Conservation (phyloP, 2,113 vertebrate species). For the Falco punctatus region DNA sequence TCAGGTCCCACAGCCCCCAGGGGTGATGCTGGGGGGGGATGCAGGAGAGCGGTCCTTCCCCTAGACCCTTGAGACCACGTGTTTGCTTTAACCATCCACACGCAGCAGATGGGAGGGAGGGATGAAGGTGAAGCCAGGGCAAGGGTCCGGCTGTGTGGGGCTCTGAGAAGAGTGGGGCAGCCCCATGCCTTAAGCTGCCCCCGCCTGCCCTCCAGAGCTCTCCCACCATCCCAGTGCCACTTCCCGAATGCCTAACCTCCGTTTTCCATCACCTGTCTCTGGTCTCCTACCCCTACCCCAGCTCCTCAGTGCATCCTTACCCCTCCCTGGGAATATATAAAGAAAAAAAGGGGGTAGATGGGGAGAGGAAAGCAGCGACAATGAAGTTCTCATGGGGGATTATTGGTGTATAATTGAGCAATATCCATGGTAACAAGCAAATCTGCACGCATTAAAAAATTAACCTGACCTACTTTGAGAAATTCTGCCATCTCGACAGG, state of each 20-base stretch:
- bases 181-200: not conserved
- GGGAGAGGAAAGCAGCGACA: not conserved
- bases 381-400: slow-evolving; percentile 46
- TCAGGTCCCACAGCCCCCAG: accelerated
- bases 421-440: slow-evolving; percentile 73
- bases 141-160: not conserved
- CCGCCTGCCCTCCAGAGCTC: not conserved
- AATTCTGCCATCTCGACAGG: not conserved
- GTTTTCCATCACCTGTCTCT: not conserved
- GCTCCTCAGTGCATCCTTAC: accelerated
- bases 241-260: not conserved
- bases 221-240: not conserved
- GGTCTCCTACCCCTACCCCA: not conserved
- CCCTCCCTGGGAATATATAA: not conserved
- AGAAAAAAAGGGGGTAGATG: not conserved
- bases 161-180: not conserved
- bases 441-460: slow-evolving; percentile 36
- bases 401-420: slow-evolving; percentile 69
- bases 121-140: not conserved
- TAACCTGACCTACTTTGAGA: slow-evolving; percentile 72
- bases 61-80: not conserved
- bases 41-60: not conserved
- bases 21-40: not conserved
- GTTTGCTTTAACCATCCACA: not conserved
- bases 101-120: not conserved